Evolutionary conservation across 2,888 invertebrate species (phyloP).

Genomic region (Antitype chi): DNA sequence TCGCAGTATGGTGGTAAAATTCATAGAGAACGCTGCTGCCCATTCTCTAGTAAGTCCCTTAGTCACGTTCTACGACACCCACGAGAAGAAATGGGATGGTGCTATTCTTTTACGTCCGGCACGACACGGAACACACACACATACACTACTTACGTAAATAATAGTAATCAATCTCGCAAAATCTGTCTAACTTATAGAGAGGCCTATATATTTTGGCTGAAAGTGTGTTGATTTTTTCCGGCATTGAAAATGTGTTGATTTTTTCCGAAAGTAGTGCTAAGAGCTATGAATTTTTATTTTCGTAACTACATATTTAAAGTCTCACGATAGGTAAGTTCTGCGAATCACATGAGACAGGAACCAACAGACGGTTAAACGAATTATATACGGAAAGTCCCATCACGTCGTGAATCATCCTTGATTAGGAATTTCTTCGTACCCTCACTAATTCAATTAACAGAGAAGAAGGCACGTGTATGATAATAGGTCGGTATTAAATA

Average conservation of each 20-base stretch:
- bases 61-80: too few species aligned
- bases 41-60: too few species aligned
- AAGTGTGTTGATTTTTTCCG: too few species aligned
- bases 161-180: too few species aligned
- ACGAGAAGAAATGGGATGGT: too few species aligned
- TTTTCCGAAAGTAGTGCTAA: neutral
- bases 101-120: too few species aligned
- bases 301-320: neutral
- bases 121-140: too few species aligned
- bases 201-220: too few species aligned
- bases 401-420: constrained; percentile 33
- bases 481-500: neutral
- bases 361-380: constrained; percentile 11
- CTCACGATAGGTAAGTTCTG: neutral
- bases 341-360: neutral
- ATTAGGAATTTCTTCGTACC: constrained; percentile 42
- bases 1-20: too few species aligned
- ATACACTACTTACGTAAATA: too few species aligned
- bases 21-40: too few species aligned
- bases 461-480: constrained; percentile 8
- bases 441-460: constrained; percentile 39
- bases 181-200: too few species aligned
- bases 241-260: neutral
- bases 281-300: neutral
- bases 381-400: constrained; percentile 26